Evolutionary conservation across 2,113 vertebrate species (phyloP).

Genomic region (Zootoca vivipara): DNA sequence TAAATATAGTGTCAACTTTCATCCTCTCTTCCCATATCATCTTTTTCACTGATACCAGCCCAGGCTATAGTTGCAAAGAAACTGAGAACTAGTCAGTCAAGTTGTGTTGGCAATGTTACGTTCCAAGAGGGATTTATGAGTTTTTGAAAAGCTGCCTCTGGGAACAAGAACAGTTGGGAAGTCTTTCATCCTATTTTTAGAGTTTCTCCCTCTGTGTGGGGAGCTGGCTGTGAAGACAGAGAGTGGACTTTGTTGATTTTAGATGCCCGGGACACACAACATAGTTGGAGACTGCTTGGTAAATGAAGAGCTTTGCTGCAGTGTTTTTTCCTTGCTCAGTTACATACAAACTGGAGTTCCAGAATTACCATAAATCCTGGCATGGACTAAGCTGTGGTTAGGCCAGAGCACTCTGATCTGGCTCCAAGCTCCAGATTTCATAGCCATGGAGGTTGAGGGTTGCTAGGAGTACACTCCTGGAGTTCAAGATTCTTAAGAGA

Average conservation of each 20-base stretch:
- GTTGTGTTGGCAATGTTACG: neutral
- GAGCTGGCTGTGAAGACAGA: neutral
- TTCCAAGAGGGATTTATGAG: neutral
- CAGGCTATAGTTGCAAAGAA: neutral
- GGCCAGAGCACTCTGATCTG: no score
- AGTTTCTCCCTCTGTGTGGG: neutral
- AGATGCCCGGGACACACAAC: no score
- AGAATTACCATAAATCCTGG: no score
- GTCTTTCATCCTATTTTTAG: conserved; percentile 26
- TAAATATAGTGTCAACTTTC: neutral
- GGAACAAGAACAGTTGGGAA: conserved; percentile 2
- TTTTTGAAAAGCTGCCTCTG: neutral
- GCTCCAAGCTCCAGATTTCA: neutral
- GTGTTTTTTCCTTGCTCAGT: no score
- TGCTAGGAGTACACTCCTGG: neutral
- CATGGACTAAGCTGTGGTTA: no score
- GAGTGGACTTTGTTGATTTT: neutral
- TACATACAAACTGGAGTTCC: no score
- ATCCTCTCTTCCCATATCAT: neutral
- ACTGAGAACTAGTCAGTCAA: neutral
- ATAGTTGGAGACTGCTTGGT: no score
- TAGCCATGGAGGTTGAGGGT: neutral
- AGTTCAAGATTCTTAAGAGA: neutral
- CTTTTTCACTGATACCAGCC: conserved; percentile 2
- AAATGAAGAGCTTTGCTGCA: no score